Base-by-base conservation (phyloP, 2,888 invertebrate species). In the Leucophenga maculata region DNA sequence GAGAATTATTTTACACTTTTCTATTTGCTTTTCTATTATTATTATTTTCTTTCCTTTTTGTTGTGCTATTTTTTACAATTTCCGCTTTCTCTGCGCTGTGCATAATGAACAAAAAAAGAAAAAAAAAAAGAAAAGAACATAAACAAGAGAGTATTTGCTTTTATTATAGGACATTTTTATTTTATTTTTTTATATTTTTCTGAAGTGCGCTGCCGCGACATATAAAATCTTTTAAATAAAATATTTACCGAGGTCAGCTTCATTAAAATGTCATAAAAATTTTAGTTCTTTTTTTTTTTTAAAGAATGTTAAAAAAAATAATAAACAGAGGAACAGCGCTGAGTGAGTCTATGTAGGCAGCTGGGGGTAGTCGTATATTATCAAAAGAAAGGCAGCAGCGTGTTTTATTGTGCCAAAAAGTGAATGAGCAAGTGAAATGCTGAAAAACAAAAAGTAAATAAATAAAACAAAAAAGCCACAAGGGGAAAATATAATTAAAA, bases 1-100 rank as follows among this genome's bases (percentile, higher is more conserved):
- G 82, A 84, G 82, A 84, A 80, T 80, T 80, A 75, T 71, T 81
- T 79, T 74, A 75, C 78, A 79, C 77, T 76, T 77, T 79, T 80
- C 64, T 72, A 73, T 74, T 72, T 57, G 72, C 73, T 44, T 22
- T 55, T 54, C 54, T 44, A 44, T 78, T 72, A 67, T 60, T 22
- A 60, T 70, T 67, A 26, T 31, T 39, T 59, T 52, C 32, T 71
- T 26, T 59, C 26, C 69, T 31, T 59, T 59, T 20, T n/a, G 11
- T 31, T 2, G n/a, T 18, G 0, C 8, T 32, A 18, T 13, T 54
- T 20, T 68, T 57, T 46, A 39, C 39, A 52, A 31, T 57, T 65
- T 26, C 48, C 46, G 3, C 64, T 20, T 57, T 57, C 26, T 57
- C n/a, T 57, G 26, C 18, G 26, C 14, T 20, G 3, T 57, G 26